Percentiles rank a stretch among this genome's conserved stretches.
Evolutionary conservation across 2,797 vertebrate species (phyloP).

Genomic region (Sebastes taczanowskii): DNA sequence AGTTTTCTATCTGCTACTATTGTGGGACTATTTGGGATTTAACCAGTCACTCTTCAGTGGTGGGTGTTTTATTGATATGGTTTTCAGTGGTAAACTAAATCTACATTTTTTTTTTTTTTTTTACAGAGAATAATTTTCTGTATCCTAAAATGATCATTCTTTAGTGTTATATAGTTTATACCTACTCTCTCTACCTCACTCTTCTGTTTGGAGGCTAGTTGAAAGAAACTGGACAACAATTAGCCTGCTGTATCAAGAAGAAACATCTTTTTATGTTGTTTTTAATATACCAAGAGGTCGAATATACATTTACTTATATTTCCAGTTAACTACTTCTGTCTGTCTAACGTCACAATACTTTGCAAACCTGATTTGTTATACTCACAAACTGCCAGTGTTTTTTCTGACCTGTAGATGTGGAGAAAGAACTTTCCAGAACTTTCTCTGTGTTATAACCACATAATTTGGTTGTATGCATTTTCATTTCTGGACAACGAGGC

Average conservation of each 20-base stretch:
- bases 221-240: background rate
- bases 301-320: background rate
- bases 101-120: accelerated
- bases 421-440: slow-evolving; percentile 1
- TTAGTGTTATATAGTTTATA: background rate
- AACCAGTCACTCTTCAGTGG: background rate
- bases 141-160: background rate
- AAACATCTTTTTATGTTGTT: background rate
- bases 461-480: too few relatives aligned
- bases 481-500: too few relatives aligned
- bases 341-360: background rate
- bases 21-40: background rate
- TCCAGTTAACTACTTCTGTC: background rate
- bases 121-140: background rate
- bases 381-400: background rate
- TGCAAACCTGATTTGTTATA: background rate
- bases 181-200: slow-evolving; percentile 4
- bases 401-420: background rate
- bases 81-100: too few relatives aligned
- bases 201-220: background rate
- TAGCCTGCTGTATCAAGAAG: background rate
- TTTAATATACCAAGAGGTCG: background rate
- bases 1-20: background rate
- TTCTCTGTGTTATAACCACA: background rate
- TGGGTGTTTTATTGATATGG: background rate